Conservation (phyloP, 2,797 vertebrate species). For the Helarctos malayanus region DNA sequence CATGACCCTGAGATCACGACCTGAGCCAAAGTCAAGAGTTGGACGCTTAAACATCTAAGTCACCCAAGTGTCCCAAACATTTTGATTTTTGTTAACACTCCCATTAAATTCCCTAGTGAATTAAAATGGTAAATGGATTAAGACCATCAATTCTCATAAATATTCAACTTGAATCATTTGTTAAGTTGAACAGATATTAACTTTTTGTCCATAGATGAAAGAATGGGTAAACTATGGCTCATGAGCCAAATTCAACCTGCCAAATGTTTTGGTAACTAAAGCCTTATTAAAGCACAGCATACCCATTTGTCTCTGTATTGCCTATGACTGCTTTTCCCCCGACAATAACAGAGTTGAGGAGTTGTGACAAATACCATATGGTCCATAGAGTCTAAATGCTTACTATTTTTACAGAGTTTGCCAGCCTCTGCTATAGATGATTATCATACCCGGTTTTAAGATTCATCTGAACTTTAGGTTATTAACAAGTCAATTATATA, state of each 20-base stretch:
- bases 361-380: not conserved
- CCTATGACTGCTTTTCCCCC: not conserved
- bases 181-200: not conserved
- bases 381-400: not conserved
- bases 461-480: not conserved
- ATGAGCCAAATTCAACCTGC: not conserved
- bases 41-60: not conserved
- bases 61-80: not conserved
- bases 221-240: not conserved
- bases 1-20: not conserved
- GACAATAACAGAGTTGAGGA: not conserved
- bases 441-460: not conserved
- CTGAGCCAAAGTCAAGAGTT: not conserved
- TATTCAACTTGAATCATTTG: not conserved
- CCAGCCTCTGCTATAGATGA: not conserved
- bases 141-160: not conserved
- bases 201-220: not conserved
- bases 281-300: not conserved
- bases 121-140: not conserved
- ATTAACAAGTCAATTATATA: not conserved
- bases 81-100: not conserved
- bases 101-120: not conserved
- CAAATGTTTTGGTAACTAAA: not conserved
- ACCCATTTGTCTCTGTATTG: not conserved
- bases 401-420: not conserved